Conservation (phyloP, 1,140 invertebrate species). For the Hetaerina americana region DNA sequence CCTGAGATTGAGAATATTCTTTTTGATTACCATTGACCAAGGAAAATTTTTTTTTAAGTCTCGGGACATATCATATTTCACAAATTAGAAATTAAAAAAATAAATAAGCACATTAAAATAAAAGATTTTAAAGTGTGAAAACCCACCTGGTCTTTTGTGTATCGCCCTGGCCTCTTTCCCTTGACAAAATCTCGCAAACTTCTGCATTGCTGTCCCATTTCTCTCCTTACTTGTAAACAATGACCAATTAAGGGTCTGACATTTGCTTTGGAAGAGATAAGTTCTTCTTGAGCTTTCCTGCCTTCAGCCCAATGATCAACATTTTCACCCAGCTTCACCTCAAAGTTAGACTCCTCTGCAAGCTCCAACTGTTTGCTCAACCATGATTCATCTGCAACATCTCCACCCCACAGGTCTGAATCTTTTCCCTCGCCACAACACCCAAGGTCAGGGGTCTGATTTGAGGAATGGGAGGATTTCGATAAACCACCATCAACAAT, state of each 20-base stretch:
- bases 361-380: background rate
- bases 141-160: constrained; percentile 19
- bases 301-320: background rate
- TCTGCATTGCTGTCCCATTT: background rate
- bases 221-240: background rate
- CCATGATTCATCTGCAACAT: background rate
- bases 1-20: too few species aligned
- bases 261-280: background rate
- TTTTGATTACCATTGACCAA: too few species aligned
- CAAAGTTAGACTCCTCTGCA: background rate
- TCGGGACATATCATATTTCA: too few species aligned
- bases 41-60: too few species aligned
- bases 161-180: constrained; percentile 15
- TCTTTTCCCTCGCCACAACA: background rate
- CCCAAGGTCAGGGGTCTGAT: background rate
- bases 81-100: too few species aligned
- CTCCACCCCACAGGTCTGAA: background rate
- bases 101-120: background rate
- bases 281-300: background rate
- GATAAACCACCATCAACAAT: too few species aligned
- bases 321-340: background rate
- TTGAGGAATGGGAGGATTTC: background rate
- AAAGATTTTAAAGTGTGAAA: background rate
- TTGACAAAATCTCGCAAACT: background rate
- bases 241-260: background rate